Evolutionary conservation across 2,797 vertebrate genomes (phyloP).

Genomic region (Molossus alvarezi): DNA sequence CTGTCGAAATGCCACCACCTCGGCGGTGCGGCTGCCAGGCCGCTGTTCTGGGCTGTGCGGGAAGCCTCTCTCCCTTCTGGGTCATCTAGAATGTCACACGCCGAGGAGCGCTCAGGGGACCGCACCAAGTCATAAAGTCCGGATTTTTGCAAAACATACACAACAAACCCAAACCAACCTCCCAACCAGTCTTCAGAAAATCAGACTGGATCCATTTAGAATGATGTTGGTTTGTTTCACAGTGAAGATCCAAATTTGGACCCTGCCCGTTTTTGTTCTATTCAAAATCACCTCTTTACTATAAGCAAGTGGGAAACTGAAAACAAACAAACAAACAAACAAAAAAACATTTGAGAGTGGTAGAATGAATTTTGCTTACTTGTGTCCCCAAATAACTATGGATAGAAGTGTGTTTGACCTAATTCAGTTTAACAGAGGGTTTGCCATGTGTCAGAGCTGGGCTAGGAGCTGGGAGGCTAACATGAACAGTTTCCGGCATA

Average conservation of each 20-base stretch:
- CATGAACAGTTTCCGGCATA: neutral
- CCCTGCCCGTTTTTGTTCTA: neutral
- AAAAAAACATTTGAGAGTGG: constrained; percentile 32
- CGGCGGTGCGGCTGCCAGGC: constrained; percentile 51
- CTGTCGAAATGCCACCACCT: constrained; percentile 73
- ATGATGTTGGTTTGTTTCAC: constrained; percentile 11
- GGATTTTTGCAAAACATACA: neutral
- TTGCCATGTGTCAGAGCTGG: neutral
- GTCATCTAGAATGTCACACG: neutral
- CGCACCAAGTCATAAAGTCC: neutral
- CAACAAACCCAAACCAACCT: neutral
- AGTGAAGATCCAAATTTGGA: constrained; percentile 23
- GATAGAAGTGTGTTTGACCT: neutral
- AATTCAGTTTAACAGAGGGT: neutral
- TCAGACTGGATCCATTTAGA: constrained; percentile 17
- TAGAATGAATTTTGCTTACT: constrained; percentile 19
- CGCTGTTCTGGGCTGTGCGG: constrained; percentile 47
- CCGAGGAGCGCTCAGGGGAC: constrained; percentile 7
- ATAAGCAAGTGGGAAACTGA: constrained; percentile 6
- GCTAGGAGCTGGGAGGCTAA: neutral
- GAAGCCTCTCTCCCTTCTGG: constrained; percentile 24
- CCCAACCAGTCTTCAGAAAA: neutral
- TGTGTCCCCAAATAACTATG: neutral
- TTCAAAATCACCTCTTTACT: neutral
- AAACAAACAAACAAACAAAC: constrained; percentile 48